A percentile compares a stretch with the other conserved stretches of the same genome.
phyloP scores from a whole-genome alignment of 2,113 vertebrate genomes.

The Hiodon alosoides region DNA sequence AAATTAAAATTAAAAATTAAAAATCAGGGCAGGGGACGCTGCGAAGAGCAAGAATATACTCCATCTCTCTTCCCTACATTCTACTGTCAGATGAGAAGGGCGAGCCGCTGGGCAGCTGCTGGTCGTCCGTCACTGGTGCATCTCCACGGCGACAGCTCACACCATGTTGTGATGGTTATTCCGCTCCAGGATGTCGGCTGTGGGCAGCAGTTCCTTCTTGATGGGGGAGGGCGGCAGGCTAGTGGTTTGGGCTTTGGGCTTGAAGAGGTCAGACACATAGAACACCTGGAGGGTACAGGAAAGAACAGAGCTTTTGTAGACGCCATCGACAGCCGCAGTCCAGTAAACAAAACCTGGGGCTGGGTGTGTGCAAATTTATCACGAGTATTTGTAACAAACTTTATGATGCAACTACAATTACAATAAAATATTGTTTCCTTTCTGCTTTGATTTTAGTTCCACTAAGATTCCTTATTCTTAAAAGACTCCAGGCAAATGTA shows the following conservation, averaged over 20 bases:
- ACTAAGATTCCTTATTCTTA: neutral
- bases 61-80: conserved; percentile 91
- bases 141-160: conserved; percentile 42
- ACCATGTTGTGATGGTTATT: conserved; percentile 96
- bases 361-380: neutral
- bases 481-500: neutral
- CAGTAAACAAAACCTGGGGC: neutral
- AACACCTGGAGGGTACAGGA: conserved; percentile 70
- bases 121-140: conserved; percentile 68
- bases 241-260: conserved; percentile 69
- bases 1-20: conserved; percentile 36
- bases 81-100: conserved; percentile 97
- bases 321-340: neutral
- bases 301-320: neutral
- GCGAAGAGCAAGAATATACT: conserved; percentile 53
- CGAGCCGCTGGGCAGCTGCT: conserved; percentile 76
- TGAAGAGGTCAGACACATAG: conserved; percentile 94
- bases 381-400: neutral
- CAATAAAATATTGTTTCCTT: neutral
- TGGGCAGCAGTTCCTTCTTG: conserved; percentile 89
- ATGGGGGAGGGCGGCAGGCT: conserved; percentile 74
- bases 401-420: neutral
- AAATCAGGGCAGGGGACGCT: conserved; percentile 39
- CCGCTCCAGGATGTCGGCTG: conserved; percentile 90
- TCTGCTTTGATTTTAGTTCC: neutral